Evolutionary conservation across 2,113 vertebrate genomes (phyloP).

Genomic region (Seriola quinqueradiata): DNA sequence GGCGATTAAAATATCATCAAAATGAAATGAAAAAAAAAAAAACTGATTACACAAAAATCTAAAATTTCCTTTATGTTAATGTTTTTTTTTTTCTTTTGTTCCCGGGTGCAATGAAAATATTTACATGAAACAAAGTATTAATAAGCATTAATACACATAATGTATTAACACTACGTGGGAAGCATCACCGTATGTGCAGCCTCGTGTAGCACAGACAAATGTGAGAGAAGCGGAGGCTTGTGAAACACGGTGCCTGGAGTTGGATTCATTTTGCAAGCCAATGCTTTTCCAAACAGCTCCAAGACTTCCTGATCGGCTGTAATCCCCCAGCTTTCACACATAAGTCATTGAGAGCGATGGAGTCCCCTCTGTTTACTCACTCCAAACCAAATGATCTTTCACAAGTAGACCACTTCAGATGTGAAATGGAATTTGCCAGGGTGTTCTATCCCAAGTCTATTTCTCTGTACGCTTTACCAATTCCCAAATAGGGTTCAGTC

Average conservation of each 20-base stretch:
- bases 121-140: background rate
- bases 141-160: slow-evolving; percentile 1
- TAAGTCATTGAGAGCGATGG: slow-evolving; percentile 96
- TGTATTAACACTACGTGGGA: background rate
- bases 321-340: slow-evolving; percentile 92
- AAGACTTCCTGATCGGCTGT: slow-evolving; percentile 92
- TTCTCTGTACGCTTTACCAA: slow-evolving; percentile 92
- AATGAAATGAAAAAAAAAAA: background rate
- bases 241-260: slow-evolving; percentile 46
- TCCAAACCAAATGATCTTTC: slow-evolving; percentile 98
- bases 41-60: background rate
- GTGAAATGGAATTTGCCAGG: slow-evolving; percentile 97
- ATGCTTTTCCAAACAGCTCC: slow-evolving; percentile 91
- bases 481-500: slow-evolving; percentile 95
- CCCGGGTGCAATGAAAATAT: background rate
- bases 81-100: background rate
- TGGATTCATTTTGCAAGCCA: slow-evolving; percentile 72
- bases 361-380: slow-evolving; percentile 95
- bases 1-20: background rate
- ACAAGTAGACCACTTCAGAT: slow-evolving; percentile 98
- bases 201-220: slow-evolving; percentile 26
- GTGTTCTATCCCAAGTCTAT: slow-evolving; percentile 91
- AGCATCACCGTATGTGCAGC: slow-evolving; percentile 4
- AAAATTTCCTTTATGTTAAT: background rate
- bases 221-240: slow-evolving; percentile 44